phyloP scores from a whole-genome alignment of 2,888 invertebrate genomes.

The Cantharis rustica region DNA sequence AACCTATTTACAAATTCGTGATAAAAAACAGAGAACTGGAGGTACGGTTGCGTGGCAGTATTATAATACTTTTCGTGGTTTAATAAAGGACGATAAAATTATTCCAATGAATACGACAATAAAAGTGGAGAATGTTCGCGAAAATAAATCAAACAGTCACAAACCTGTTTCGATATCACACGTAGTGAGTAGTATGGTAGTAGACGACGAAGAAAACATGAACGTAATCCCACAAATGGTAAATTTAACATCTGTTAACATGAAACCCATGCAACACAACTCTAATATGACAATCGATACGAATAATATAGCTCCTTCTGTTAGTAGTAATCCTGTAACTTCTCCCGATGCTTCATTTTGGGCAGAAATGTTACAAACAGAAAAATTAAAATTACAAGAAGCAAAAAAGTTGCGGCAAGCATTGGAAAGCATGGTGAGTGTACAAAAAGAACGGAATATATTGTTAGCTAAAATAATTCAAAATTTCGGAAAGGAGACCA shows the following conservation, averaged over 20 bases:
- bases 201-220: neutral
- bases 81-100: neutral
- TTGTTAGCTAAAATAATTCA: neutral
- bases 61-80: neutral
- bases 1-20: neutral
- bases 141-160: neutral
- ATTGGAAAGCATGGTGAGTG: neutral
- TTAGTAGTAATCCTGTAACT: neutral
- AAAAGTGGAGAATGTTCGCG: neutral
- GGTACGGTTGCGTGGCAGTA: neutral
- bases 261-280: neutral
- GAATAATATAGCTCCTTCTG: neutral
- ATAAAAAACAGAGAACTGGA: neutral
- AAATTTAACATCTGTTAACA: neutral
- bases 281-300: neutral
- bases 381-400: neutral
- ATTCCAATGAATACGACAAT: neutral
- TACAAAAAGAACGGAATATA: neutral
- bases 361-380: neutral
- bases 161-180: neutral
- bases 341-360: neutral
- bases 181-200: neutral
- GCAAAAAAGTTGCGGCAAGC: neutral
- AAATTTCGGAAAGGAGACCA: neutral
- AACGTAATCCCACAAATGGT: neutral